These are phyloP conservation scores for Aromia moschata DNA, from an alignment of 2,888 invertebrate species.

Conservation along the genomic window DNA sequence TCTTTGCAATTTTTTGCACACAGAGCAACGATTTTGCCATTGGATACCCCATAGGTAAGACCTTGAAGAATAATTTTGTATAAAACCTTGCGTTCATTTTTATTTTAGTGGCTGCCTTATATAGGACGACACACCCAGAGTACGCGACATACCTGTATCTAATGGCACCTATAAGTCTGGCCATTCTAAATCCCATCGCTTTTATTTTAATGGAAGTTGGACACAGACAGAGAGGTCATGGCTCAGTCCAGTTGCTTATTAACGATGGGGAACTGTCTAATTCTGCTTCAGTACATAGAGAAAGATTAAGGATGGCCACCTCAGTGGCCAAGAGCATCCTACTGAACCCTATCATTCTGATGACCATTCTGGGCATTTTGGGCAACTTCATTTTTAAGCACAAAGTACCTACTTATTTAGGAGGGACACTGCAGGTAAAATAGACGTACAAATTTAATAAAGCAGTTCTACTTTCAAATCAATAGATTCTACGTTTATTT, in stretches of 20 bases:
- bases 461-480: no score
- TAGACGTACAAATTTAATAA: no score
- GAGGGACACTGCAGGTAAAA: constrained; percentile 79
- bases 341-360: constrained; percentile 88
- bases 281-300: constrained; percentile 47
- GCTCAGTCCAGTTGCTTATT: constrained; percentile 44
- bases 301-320: constrained; percentile 55
- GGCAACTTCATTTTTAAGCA: constrained; percentile 86
- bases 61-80: not conserved
- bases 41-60: constrained; percentile 91
- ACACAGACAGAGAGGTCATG: constrained; percentile 58
- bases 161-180: constrained; percentile 93
- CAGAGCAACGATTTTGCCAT: constrained; percentile 98
- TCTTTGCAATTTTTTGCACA: constrained; percentile 94
- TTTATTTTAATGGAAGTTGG: constrained; percentile 87
- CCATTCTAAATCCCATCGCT: constrained; percentile 91
- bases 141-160: constrained; percentile 91
- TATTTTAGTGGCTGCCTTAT: constrained; percentile 82
- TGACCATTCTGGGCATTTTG: constrained; percentile 90
- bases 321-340: constrained; percentile 74
- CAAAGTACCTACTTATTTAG: constrained; percentile 77
- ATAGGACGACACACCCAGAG: constrained; percentile 85
- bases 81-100: not conserved
- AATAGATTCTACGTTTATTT: no score
- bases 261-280: constrained; percentile 47